Percentiles rank a stretch among this genome's conserved stretches.
phyloP scores from a whole-genome alignment of 1,140 invertebrate genomes.

The Aphelinus atriplicis region DNA sequence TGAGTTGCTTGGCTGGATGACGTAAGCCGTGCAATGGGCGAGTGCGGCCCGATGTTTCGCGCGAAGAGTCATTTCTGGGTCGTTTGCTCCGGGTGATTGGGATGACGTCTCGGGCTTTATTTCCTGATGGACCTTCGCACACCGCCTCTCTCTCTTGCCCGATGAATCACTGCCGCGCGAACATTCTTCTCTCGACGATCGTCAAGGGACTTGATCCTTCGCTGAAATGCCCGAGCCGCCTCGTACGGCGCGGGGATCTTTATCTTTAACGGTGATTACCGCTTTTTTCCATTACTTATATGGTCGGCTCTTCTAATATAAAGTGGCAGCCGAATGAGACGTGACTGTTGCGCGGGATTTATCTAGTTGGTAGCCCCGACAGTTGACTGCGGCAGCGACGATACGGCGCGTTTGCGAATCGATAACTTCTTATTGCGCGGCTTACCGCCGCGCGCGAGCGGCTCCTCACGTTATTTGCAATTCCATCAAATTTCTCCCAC shows the following conservation, averaged over 20 bases:
- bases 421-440: too few relatives aligned
- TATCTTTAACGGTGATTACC: conserved; percentile 17
- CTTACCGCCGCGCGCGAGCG: too few relatives aligned
- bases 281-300: conserved; percentile 29
- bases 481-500: too few relatives aligned
- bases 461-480: too few relatives aligned
- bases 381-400: too few relatives aligned
- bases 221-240: background rate
- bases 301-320: background rate
- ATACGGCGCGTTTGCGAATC: too few relatives aligned
- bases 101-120: conserved; percentile 14
- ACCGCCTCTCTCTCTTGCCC: background rate
- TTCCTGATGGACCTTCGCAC: conserved; percentile 17
- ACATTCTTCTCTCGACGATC: conserved; percentile 17
- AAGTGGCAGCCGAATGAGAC: background rate
- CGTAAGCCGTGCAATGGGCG: background rate
- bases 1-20: background rate
- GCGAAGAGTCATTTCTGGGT: conserved; percentile 1
- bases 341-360: background rate
- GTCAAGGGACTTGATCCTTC: conserved; percentile 26
- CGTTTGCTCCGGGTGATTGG: conserved; percentile 19
- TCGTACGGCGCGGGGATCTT: conserved; percentile 17
- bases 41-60: background rate
- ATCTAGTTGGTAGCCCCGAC: background rate
- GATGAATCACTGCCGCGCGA: conserved; percentile 19